phyloP scores from a whole-genome alignment of 1,140 invertebrate genomes.

The Anastrepha obliqua region DNA sequence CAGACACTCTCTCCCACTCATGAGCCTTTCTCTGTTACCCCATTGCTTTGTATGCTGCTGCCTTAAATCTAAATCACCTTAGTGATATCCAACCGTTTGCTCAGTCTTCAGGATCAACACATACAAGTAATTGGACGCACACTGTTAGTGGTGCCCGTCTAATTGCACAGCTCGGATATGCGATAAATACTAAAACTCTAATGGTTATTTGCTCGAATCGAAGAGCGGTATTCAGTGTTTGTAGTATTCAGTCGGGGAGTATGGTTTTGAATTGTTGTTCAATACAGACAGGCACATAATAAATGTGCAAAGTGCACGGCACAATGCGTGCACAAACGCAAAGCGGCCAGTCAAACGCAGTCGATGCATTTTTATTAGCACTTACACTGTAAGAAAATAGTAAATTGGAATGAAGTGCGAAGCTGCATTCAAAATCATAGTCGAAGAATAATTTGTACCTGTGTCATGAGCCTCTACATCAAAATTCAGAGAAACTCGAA shows the following conservation, averaged over 20 bases:
- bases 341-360: background rate
- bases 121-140: slow-evolving; percentile 42
- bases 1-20: background rate
- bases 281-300: slow-evolving; percentile 2
- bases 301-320: slow-evolving; percentile 31
- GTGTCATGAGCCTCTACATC: too few species aligned
- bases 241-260: too few species aligned
- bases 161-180: slow-evolving; percentile 8
- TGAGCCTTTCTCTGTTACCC: background rate
- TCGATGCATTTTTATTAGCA: slow-evolving; percentile 9
- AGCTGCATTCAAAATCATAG: too few species aligned
- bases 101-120: background rate
- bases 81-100: slow-evolving; percentile 19
- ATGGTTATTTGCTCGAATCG: background rate
- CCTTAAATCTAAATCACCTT: slow-evolving; percentile 33
- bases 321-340: slow-evolving; percentile 34
- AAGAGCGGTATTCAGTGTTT: too few species aligned
- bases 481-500: too few species aligned
- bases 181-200: slow-evolving; percentile 13
- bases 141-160: slow-evolving; percentile 30
- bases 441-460: too few species aligned
- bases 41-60: background rate
- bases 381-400: background rate
- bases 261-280: background rate
- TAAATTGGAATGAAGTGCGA: background rate